Conservation (phyloP, 2,888 invertebrate genomes). For the Danaus chrysippus region DNA sequence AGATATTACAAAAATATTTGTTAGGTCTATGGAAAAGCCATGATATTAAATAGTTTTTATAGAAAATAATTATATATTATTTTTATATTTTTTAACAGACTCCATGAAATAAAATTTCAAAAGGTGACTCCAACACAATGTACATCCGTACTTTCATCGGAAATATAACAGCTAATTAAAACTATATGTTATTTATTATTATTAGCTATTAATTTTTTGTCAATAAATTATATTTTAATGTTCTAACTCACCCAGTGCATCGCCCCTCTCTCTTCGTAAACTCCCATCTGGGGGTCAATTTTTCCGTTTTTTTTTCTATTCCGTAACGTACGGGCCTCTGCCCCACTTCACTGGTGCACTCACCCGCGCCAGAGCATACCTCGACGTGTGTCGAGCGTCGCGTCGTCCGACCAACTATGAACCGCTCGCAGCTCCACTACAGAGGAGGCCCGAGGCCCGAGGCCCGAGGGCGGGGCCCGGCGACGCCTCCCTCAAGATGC, state of each 20-base stretch:
- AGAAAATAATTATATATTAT: no score
- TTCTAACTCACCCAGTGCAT: slow-evolving; percentile 90
- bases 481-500: slow-evolving; percentile 42
- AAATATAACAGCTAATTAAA: no score
- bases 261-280: slow-evolving; percentile 93
- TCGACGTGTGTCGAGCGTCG: slow-evolving; percentile 59
- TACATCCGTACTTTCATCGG: no score
- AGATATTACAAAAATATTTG: no score
- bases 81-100: no score
- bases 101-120: no score
- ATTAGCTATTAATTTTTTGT: no score
- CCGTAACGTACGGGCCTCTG: slow-evolving; percentile 73
- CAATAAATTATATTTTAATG: background rate
- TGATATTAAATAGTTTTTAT: no score
- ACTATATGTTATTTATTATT: no score
- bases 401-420: slow-evolving; percentile 68
- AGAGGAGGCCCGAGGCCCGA: slow-evolving; percentile 46
- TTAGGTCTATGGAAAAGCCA: no score
- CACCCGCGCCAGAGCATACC: slow-evolving; percentile 56
- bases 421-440: slow-evolving; percentile 34
- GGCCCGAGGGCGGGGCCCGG: slow-evolving; percentile 42
- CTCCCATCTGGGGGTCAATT: slow-evolving; percentile 90
- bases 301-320: slow-evolving; percentile 66
- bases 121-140: no score
- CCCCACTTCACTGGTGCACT: slow-evolving; percentile 73